These are phyloP conservation scores for Agelastica alni DNA, from an alignment of 2,888 invertebrate species.

Conservation along the genomic window DNA sequence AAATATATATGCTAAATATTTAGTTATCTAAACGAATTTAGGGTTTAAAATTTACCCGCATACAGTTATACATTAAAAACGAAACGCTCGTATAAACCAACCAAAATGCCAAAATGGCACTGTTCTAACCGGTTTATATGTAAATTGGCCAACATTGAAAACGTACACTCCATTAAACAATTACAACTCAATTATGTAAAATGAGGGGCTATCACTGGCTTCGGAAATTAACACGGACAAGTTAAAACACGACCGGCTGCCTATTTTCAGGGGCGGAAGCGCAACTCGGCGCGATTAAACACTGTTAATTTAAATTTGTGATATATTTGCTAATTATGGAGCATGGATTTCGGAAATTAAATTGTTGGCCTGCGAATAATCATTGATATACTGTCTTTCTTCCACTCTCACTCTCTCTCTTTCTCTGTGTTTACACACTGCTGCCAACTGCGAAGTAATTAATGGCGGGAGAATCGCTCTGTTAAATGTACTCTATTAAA, in stretches of 20 bases:
- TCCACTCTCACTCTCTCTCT: slow-evolving; percentile 23
- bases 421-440: slow-evolving; percentile 24
- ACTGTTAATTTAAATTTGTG: slow-evolving; percentile 54
- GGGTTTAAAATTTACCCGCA: too few species aligned
- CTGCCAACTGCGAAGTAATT: slow-evolving; percentile 31
- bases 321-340: slow-evolving; percentile 55
- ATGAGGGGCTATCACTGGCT: slow-evolving; percentile 53
- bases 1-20: too few species aligned
- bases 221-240: slow-evolving; percentile 57
- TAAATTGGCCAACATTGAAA: slow-evolving; percentile 55
- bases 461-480: slow-evolving; percentile 27
- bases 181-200: slow-evolving; percentile 58
- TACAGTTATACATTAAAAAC: slow-evolving; percentile 1
- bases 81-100: slow-evolving; percentile 9
- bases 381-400: slow-evolving; percentile 46
- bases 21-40: too few species aligned
- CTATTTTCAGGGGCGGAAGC: slow-evolving; percentile 45
- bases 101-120: slow-evolving; percentile 42
- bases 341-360: slow-evolving; percentile 54
- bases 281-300: slow-evolving; percentile 45
- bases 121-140: slow-evolving; percentile 52
- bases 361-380: slow-evolving; percentile 47
- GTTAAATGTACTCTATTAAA: slow-evolving; percentile 25
- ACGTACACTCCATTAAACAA: slow-evolving; percentile 57
- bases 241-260: slow-evolving; percentile 52